A percentile compares a stretch with the other conserved stretches of the same genome.
These are phyloP conservation scores for Calephelis nemesis DNA, from an alignment of 1,140 invertebrate species.

Conservation along the genomic window DNA sequence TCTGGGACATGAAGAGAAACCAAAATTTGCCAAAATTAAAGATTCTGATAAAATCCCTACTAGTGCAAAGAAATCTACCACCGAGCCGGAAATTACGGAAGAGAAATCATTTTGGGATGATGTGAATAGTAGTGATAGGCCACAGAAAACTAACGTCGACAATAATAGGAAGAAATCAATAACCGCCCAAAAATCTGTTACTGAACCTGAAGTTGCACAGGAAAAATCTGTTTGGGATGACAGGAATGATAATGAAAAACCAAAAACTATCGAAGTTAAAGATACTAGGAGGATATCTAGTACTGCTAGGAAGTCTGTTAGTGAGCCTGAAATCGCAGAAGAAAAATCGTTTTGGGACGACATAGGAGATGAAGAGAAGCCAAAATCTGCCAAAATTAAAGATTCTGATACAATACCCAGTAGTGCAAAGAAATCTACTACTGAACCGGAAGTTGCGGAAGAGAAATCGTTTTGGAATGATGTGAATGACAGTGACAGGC, in stretches of 20 bases:
- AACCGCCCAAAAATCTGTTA: conserved; percentile 47
- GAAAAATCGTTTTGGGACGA: conserved; percentile 71
- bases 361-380: conserved; percentile 38
- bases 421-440: conserved; percentile 47
- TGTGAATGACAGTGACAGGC: conserved; percentile 37
- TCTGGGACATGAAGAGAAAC: conserved; percentile 38
- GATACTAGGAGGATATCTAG: conserved; percentile 31
- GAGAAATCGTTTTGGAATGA: conserved; percentile 57
- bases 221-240: conserved; percentile 35
- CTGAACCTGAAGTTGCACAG: conserved; percentile 59
- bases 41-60: conserved; percentile 38
- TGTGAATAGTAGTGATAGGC: conserved; percentile 37
- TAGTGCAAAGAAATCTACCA: conserved; percentile 47
- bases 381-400: conserved; percentile 43
- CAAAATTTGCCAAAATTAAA: conserved; percentile 43
- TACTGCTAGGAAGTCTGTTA: conserved; percentile 46
- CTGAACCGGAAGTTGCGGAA: conserved; percentile 59
- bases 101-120: conserved; percentile 57
- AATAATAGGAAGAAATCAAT: conserved; percentile 38
- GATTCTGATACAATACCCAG: conserved; percentile 38
- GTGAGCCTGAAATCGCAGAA: conserved; percentile 53
- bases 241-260: conserved; percentile 36
- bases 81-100: conserved; percentile 59
- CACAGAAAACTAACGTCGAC: conserved; percentile 43
- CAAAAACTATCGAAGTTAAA: conserved; percentile 33